phyloP scores from a whole-genome alignment of 92 coral and sea anemone genomes.

The Phymanthus crucifer region DNA sequence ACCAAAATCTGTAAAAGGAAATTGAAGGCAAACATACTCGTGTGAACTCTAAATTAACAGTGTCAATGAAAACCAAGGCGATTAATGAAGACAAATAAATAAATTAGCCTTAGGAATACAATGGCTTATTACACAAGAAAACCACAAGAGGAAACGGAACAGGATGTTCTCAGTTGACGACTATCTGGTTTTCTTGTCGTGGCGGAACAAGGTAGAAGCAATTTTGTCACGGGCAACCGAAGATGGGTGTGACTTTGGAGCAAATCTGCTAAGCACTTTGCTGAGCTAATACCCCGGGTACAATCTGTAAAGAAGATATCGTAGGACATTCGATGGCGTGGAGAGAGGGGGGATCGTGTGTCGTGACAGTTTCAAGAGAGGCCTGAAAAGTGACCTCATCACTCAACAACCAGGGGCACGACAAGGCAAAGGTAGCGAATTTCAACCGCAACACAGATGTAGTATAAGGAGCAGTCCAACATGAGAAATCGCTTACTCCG shows the following conservation, averaged over 20 bases:
- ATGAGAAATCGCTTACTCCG: slow-evolving; percentile 6
- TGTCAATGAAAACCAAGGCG: not conserved
- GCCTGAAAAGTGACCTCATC: not conserved
- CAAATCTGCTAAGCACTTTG: not conserved
- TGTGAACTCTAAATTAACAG: not conserved
- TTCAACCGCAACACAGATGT: slow-evolving; percentile 30
- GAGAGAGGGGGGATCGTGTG: not conserved
- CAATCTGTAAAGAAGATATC: not conserved
- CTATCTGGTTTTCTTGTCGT: not conserved
- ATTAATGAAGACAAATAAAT: slow-evolving; percentile 1
- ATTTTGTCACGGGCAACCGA: not conserved
- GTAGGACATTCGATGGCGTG: not conserved
- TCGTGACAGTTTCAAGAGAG: not conserved
- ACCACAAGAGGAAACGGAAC: slow-evolving; percentile 31
- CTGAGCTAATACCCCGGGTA: not conserved
- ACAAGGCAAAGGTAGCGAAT: not conserved
- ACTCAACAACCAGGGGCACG: not conserved
- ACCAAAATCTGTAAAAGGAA: not conserved
- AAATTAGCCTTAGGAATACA: not conserved
- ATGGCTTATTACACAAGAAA: not conserved
- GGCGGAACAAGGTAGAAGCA: not conserved
- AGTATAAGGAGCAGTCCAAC: not conserved
- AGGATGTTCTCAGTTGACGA: slow-evolving; percentile 18
- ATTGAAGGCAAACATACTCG: not conserved
- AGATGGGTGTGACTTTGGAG: not conserved